phyloP scores from a whole-genome alignment of 2,113 vertebrate species.

The Puffinus mauretanicus region DNA sequence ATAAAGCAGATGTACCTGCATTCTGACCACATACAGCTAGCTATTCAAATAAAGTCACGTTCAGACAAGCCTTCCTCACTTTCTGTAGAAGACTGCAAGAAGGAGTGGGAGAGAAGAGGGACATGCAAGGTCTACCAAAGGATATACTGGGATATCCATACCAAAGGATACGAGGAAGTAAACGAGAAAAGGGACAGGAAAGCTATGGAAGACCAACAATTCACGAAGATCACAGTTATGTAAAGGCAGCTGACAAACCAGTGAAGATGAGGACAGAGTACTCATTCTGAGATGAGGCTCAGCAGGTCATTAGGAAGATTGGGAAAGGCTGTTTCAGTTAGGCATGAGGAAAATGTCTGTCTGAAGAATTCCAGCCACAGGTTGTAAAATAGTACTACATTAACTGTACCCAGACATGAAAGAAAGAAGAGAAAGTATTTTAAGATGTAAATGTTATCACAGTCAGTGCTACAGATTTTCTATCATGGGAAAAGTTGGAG shows the following conservation, averaged over 20 bases:
- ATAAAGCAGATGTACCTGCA: not conserved
- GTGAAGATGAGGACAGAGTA: not conserved
- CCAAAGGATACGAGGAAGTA: not conserved
- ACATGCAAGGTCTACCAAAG: not conserved
- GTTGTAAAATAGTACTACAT: not conserved
- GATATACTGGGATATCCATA: not conserved
- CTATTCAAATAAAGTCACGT: not conserved
- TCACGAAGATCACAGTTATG: not conserved
- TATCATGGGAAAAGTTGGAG: not conserved
- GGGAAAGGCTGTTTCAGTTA: not conserved
- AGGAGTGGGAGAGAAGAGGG: not conserved
- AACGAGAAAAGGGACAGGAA: not conserved
- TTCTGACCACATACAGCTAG: not conserved
- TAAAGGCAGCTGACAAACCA: not conserved
- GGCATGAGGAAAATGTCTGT: not conserved
- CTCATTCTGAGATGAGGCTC: not conserved
- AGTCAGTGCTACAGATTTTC: not conserved
- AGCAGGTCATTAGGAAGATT: not conserved
- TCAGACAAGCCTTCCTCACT: not conserved
- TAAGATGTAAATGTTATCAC: conserved; percentile 8
- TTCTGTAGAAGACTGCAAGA: not conserved
- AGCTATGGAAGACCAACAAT: not conserved
- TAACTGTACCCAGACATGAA: conserved; percentile 10
- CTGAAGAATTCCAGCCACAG: not conserved
- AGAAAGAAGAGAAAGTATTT: not conserved